Conservation (phyloP, 2,888 invertebrate species). For the Smittia aterrima region DNA sequence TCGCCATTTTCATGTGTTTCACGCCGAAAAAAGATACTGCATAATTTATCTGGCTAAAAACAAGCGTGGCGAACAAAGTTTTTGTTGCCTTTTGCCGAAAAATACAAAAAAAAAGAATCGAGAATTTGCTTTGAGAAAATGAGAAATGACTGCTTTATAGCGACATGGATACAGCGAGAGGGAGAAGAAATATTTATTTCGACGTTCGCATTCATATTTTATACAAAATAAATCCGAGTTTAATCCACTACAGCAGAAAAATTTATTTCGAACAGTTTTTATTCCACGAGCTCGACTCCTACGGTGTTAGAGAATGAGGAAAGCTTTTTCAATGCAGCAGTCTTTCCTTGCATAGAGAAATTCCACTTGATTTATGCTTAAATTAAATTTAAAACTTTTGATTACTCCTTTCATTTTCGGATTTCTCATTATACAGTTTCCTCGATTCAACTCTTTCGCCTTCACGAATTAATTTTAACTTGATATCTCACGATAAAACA, state of each 20-base stretch:
- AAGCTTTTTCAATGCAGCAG: no score
- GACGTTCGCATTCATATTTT: not conserved
- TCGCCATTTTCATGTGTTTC: not conserved
- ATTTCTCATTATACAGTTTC: no score
- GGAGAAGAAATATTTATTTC: not conserved
- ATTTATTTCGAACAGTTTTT: not conserved
- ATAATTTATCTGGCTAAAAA: conserved; percentile 3
- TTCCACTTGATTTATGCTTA: no score
- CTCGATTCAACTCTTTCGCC: no score
- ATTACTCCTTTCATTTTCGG: no score
- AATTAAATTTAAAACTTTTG: no score
- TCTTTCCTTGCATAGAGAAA: no score
- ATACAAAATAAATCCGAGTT: conserved; percentile 4
- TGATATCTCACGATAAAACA: no score
- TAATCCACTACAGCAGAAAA: not conserved
- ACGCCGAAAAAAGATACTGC: conserved; percentile 7
- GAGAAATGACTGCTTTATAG: conserved; percentile 8
- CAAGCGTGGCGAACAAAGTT: not conserved
- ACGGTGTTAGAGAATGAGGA: not conserved
- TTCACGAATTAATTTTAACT: no score
- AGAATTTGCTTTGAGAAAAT: conserved; percentile 2
- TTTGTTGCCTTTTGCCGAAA: not conserved
- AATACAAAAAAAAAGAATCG: not conserved
- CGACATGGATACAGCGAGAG: not conserved
- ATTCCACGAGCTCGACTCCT: no score